Evolutionary conservation across 2,113 vertebrate genomes (phyloP).

Genomic region (zebrafish (Danio rerio)): GRCz12tu NC_133192.1:21925501-21926000

Average conservation of each 20-base stretch:
- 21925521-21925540: too few species aligned
- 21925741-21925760: not conserved
- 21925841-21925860: not conserved
- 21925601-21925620: too few species aligned
- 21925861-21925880: not conserved
- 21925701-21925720: not conserved
- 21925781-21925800: not conserved
- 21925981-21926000: slow-evolving; percentile 7
- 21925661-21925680: too few species aligned
- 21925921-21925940: not conserved
- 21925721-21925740: not conserved
- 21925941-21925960: not conserved
- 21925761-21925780: not conserved
- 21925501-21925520: too few species aligned
- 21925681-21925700: not conserved
- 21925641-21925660: too few species aligned
- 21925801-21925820: not conserved
- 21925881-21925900: slow-evolving; percentile 3
- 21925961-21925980: not conserved
- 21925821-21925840: not conserved
- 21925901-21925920: not conserved
- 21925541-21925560: too few species aligned
- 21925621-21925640: too few species aligned
- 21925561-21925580: too few species aligned
- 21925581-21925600: too few species aligned